Evolutionary conservation across 92 coral and sea anemone species (phyloP), one percentile per base, ranked within the genome.

Genomic region (Epizoanthus ramosus): DNA sequence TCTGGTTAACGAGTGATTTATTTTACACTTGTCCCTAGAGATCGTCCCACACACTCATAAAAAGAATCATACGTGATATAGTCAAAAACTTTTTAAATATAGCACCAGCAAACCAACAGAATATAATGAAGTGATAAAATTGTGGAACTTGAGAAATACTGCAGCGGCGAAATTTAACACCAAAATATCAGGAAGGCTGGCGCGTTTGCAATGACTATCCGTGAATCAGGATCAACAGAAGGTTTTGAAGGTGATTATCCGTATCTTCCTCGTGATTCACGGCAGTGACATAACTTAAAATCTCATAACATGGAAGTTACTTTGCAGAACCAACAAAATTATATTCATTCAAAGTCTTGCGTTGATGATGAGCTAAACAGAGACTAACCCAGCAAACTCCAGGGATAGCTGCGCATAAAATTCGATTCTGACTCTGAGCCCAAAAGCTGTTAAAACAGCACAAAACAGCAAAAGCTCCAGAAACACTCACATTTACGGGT

Each of bases 341-440:
- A 69, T 35, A 39, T 22, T 77, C 24, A 39, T 77, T 61, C 25
- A 57, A 35, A 39, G 10, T 43, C 21, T 61, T 25, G 82, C 14
- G n/a, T 41, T 39, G 22, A 68, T 77, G 71, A 22, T 61, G 71
- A 77, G 57, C 61, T 47, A 77, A 77, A 77, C 82, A 77, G 82
- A 77, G 82, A 60, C 63, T 37, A 61, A 21, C 69, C 45, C 14
- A 39, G 71, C 50, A 50, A 60, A 39, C 70, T 39, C 57, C 13
- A n/a, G 65, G 71, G 24, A 19, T 77, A 61, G 43, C 69, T 76
- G 81, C 39, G 59, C 81, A 58, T n/a, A 57, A 24, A 75, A 57
- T 4, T 19, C 68, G 56, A 69, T 59, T 76, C 37, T 33, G 56
- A 69, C 37, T 76, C 37, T 33, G 54, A 76, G 70, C 39, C 56